A percentile compares a stretch with the other conserved stretches of the same genome.
Conservation (phyloP, 2,113 vertebrate species). For the Proterorhinus semilunaris region DNA sequence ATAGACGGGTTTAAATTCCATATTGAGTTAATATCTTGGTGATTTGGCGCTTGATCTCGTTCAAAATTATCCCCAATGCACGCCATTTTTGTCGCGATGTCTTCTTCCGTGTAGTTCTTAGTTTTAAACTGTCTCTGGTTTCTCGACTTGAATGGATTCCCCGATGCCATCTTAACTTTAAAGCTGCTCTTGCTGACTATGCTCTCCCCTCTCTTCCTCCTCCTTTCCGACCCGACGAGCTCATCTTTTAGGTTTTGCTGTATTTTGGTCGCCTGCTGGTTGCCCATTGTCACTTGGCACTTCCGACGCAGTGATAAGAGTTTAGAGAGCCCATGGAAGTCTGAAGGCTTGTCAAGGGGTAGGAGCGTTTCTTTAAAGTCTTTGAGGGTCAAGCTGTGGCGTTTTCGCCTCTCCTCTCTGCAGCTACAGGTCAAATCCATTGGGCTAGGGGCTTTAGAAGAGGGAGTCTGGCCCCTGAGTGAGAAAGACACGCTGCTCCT, state of each 20-base stretch:
- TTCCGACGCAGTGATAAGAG: conserved; percentile 59
- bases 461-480: conserved; percentile 62
- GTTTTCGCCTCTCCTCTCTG: conserved; percentile 71
- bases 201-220: conserved; percentile 44
- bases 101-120: conserved; percentile 24
- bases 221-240: conserved; percentile 27
- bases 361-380: conserved; percentile 56
- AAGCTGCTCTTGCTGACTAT: conserved; percentile 32
- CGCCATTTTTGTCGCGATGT: not conserved
- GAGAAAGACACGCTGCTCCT: conserved; percentile 79
- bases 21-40: conserved; percentile 1
- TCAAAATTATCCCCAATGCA: conserved; percentile 4
- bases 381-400: conserved; percentile 52
- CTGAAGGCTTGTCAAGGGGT: conserved; percentile 67
- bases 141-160: conserved; percentile 14
- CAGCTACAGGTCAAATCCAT: conserved; percentile 66
- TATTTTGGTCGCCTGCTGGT: conserved; percentile 62
- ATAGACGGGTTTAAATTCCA: conserved; percentile 19
- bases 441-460: conserved; percentile 63
- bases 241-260: conserved; percentile 57
- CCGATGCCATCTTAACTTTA: conserved; percentile 53
- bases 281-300: conserved; percentile 73
- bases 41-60: not conserved
- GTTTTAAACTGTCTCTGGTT: conserved; percentile 26
- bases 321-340: conserved; percentile 71